Evolutionary conservation across 1,140 invertebrate genomes (phyloP), one percentile per base, ranked within the genome.

Genomic region (Chymomyza costata): DNA sequence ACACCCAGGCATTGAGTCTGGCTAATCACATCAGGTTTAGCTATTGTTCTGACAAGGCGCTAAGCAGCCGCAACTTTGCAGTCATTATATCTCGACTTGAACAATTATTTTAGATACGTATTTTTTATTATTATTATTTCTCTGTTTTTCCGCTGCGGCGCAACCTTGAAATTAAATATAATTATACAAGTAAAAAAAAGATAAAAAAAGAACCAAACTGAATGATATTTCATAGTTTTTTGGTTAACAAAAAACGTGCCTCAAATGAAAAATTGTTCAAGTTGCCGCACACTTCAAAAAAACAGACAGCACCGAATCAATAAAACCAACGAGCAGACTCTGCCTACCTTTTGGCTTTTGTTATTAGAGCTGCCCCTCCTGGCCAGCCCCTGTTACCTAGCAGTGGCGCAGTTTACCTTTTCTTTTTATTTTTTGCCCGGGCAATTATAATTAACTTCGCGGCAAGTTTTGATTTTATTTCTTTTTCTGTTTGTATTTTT

Each of bases 81-180:
- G n/a, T n/a, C n/a, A n/a, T n/a, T n/a, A n/a, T n/a, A n/a, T n/a
- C n/a, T n/a, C n/a, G 60, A 62, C 34, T 50, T 44, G 57, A 25
- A 30, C 68, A 51, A 73, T 73, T 73, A 73, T 58, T 53, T 55
- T 44, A 21, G 32, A 65, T 62, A 57, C n/a, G n/a, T n/a, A n/a
- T n/a, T n/a, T n/a, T n/a, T n/a, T n/a, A 71, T 71, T 73, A 73
- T 63, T 69, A 25, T 25, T 25, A 25, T 3, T 3, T 25, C 8
- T 25, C 21, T 76, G 71, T 57, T 65, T n/a, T 78, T 71, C 57
- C 57, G 71, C 48, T 54, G 30, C 46, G 53, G 37, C 32, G 55
- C 59, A 78, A 80, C 73, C 73, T 80, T 78, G 73, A 78, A 78
- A 78, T 78, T 78, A 78, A 78, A 80, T 73, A 78, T 73, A 78